Conservation (phyloP, 2,888 invertebrate genomes). For the Caenorhabditis parvicauda region DNA sequence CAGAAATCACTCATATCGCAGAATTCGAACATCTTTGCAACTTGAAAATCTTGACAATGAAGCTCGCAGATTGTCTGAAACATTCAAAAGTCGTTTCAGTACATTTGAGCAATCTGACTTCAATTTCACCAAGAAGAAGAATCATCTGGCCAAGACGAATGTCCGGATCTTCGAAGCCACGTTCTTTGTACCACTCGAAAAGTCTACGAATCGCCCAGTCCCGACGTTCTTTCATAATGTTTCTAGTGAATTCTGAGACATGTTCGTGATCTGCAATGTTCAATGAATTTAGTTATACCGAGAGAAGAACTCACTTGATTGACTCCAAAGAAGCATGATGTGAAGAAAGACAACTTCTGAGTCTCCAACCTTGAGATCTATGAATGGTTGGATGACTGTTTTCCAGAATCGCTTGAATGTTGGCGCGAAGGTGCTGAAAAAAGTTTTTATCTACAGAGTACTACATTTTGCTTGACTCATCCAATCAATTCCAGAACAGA, state of each 20-base stretch:
- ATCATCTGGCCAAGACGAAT: conserved; percentile 52
- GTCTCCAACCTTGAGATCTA: conserved; percentile 47
- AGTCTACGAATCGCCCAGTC: conserved; percentile 51
- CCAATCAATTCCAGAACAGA: no score
- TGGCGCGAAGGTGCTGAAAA: conserved; percentile 52
- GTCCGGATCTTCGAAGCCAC: conserved; percentile 31
- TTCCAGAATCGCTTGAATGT: conserved; percentile 52
- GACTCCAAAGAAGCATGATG: conserved; percentile 52
- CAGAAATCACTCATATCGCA: conserved; percentile 53
- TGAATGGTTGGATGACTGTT: conserved; percentile 51
- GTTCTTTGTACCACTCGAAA: conserved; percentile 38
- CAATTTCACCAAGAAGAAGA: conserved; percentile 50
- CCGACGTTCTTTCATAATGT: conserved; percentile 34
- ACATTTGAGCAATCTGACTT: conserved; percentile 28
- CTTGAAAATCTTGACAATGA: conserved; percentile 56
- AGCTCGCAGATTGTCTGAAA: conserved; percentile 46
- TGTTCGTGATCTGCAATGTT: conserved; percentile 41
- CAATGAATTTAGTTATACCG: not conserved
- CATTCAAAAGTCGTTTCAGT: not conserved
- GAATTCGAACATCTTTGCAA: conserved; percentile 60
- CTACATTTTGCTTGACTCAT: conserved; percentile 1
- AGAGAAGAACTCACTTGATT: conserved; percentile 24
- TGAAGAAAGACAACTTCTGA: conserved; percentile 58
- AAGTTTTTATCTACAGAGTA: conserved; percentile 4
- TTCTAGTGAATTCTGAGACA: conserved; percentile 33